Base-by-base conservation (phyloP, 2,888 invertebrate genomes). In the Isoperla grammatica region DNA sequence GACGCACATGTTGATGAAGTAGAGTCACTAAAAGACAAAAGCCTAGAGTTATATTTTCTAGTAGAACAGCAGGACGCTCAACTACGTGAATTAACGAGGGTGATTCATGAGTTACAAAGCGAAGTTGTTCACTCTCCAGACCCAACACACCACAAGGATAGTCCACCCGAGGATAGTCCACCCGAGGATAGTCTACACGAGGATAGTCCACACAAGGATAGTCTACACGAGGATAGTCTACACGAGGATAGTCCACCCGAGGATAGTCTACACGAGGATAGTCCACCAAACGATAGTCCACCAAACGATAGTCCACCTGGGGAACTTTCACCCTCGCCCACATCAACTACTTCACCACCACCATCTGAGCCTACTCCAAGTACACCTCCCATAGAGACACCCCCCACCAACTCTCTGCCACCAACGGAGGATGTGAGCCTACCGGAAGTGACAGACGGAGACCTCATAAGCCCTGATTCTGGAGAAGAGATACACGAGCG, bases 21-120 rank as follows among this genome's bases (percentile, higher is more conserved):
- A 72, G 75, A 79, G 59, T 81, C 83, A 62, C 78, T 92, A 53
- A 79, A 80, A 13, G 76, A 77, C 57, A 83, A 85, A 17, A 79
- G 93, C 57, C 82, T 83, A 62, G 86, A 86, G 66, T 76, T 94
- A 45, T 85, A 83, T 68, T 84, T 88, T 66, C 82, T 85, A 60
- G 79, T 87, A 9, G 85, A 87, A 71, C 81, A 83, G 65, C 93
- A 95, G 71, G 85, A 87, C 66, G 83, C 87, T 29, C 87, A 92
- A 72, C 81, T 95, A 12, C 77, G 84, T 66, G 89, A 93, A 76
- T 78, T 95, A 72, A 81, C 84, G 61, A 79, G 86, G 65, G 76
- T 40, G 3, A 58, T 60, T 17, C 40, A 15, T 15, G 60, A 56
- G 48, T 55, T 65, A 66, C 70, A 70, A 63, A 58, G 64, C 45